Evolutionary conservation across 2,797 vertebrate species (phyloP).

Genomic region (Eremophila alpestris): DNA sequence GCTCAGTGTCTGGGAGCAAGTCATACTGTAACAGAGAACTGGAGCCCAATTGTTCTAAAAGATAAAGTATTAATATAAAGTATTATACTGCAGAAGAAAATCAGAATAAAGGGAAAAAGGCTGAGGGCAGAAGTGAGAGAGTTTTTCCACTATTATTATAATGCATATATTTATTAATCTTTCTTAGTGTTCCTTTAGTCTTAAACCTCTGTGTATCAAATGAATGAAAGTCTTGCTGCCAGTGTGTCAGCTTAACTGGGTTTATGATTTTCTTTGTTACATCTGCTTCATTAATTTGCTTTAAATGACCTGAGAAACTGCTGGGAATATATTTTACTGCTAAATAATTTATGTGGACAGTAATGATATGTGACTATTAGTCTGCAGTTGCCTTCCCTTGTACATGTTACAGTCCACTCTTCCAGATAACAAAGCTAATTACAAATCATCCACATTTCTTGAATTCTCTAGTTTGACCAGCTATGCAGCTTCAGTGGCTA

Average conservation of each 20-base stretch:
- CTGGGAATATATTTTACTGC: neutral
- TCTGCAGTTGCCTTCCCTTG: neutral
- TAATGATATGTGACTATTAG: neutral
- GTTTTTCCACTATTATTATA: neutral
- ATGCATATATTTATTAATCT: neutral
- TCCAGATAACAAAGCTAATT: neutral
- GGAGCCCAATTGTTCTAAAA: neutral
- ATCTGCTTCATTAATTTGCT: conserved; percentile 20
- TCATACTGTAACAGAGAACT: neutral
- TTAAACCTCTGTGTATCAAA: neutral
- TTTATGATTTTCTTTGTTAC: conserved; percentile 20
- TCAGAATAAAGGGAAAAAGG: neutral
- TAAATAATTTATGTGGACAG: neutral
- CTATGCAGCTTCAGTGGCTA: neutral
- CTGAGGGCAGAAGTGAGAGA: neutral
- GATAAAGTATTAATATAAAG: neutral
- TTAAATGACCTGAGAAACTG: neutral
- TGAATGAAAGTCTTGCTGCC: neutral
- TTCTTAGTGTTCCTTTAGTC: neutral
- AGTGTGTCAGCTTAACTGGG: neutral
- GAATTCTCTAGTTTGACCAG: neutral
- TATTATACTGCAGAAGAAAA: neutral
- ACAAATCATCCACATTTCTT: neutral
- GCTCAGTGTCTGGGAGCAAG: neutral
- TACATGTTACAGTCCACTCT: neutral